These are phyloP conservation scores for Pteropus alecto DNA, from an alignment of 2,113 vertebrate species.

Conservation along the genomic window DNA sequence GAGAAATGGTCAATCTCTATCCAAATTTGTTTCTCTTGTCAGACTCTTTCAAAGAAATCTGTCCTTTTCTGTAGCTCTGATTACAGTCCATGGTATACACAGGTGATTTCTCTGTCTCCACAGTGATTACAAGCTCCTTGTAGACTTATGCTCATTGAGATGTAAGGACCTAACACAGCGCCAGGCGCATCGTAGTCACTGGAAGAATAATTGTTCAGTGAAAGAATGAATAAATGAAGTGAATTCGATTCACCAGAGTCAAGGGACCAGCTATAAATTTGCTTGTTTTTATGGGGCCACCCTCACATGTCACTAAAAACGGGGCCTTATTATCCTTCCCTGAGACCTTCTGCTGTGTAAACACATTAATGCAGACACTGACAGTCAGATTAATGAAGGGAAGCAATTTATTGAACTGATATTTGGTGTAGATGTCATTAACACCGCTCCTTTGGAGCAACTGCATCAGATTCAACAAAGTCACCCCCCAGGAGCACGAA, in stretches of 20 bases:
- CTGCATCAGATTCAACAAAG: conserved; percentile 46
- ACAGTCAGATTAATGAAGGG: conserved; percentile 72
- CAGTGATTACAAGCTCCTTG: background rate
- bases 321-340: conserved; percentile 41
- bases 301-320: conserved; percentile 50
- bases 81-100: background rate
- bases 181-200: background rate
- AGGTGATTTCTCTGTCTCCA: background rate
- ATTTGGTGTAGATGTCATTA: conserved; percentile 70
- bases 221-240: conserved; percentile 12
- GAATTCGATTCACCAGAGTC: background rate
- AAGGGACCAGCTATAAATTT: background rate
- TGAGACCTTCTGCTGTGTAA: conserved; percentile 51
- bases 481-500: conserved; percentile 31
- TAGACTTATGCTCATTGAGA: background rate
- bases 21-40: background rate
- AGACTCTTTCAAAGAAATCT: conserved; percentile 17
- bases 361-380: conserved; percentile 53
- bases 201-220: background rate
- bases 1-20: background rate
- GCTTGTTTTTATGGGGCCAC: conserved; percentile 19
- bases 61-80: background rate
- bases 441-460: background rate
- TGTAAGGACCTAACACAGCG: background rate
- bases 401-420: conserved; percentile 74